phyloP scores from a whole-genome alignment of 2,797 vertebrate species.

The Jordanella pulchra region DNA sequence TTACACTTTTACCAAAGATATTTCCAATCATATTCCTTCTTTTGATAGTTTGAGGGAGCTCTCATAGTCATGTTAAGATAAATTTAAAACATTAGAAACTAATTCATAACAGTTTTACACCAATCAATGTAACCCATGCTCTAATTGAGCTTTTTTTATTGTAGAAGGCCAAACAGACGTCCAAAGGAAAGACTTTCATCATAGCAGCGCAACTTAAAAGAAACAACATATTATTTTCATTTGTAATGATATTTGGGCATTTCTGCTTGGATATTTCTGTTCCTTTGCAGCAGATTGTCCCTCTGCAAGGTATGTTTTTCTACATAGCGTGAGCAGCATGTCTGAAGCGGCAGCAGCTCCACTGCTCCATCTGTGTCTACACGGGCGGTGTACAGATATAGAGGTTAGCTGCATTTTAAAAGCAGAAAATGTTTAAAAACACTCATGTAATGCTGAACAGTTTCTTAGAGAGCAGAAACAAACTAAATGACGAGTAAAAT shows the following conservation, averaged over 20 bases:
- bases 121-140: not conserved
- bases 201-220: not conserved
- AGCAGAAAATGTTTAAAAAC: not conserved
- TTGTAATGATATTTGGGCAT: not conserved
- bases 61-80: not conserved
- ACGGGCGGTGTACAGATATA: slow-evolving; percentile 3
- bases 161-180: not conserved
- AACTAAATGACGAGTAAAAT: not conserved
- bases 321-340: slow-evolving; percentile 4
- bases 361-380: slow-evolving; percentile 11
- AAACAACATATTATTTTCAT: not conserved
- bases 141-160: not conserved
- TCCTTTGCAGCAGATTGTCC: slow-evolving; percentile 19
- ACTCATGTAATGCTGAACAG: not conserved
- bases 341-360: slow-evolving; percentile 15
- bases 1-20: not conserved
- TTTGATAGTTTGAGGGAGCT: not conserved
- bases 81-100: not conserved
- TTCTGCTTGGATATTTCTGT: slow-evolving; percentile 3
- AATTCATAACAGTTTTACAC: not conserved
- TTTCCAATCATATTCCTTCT: not conserved
- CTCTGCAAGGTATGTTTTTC: not conserved
- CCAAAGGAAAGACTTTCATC: not conserved
- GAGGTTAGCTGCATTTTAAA: slow-evolving; percentile 5
- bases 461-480: not conserved